Percentiles rank a stretch among this genome's conserved stretches.
phyloP scores from a whole-genome alignment of 2,888 invertebrate genomes.

The Argyresthia goedartella region DNA sequence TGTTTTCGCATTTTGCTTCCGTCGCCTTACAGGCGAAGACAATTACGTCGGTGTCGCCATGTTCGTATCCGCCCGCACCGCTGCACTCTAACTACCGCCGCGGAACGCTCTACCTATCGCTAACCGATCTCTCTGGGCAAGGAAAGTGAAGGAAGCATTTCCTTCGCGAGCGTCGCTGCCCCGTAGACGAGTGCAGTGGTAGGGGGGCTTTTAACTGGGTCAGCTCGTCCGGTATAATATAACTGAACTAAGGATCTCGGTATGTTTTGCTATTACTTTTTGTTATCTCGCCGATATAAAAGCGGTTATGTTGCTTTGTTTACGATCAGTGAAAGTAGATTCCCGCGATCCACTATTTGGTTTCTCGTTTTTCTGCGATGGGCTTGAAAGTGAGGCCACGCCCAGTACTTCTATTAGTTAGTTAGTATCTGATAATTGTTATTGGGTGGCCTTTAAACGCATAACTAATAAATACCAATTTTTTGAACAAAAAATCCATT shows the following conservation, averaged over 20 bases:
- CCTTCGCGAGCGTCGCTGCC: background rate
- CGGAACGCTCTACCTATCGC: background rate
- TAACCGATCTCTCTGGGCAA: background rate
- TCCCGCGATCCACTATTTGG: slow-evolving; percentile 4
- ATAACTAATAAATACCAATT: too few relatives aligned
- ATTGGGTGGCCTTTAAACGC: too few relatives aligned
- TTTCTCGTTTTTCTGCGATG: background rate
- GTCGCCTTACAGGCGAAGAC: background rate
- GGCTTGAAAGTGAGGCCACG: background rate
- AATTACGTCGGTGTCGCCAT: background rate
- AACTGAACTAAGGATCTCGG: too few relatives aligned
- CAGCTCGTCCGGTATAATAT: slow-evolving; percentile 9
- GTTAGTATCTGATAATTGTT: too few relatives aligned
- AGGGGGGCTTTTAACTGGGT: slow-evolving; percentile 20
- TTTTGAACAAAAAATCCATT: too few relatives aligned
- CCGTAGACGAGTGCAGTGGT: slow-evolving; percentile 12
- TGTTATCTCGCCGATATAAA: slow-evolving; percentile 19
- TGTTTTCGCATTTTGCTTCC: background rate
- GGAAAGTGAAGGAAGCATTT: background rate
- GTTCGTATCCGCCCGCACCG: slow-evolving; percentile 1
- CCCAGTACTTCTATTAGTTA: background rate
- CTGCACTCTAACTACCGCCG: background rate
- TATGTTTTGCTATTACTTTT: too few relatives aligned
- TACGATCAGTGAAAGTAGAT: slow-evolving; percentile 13
- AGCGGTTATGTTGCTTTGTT: slow-evolving; percentile 2